These are phyloP conservation scores for Gymnogyps californianus DNA, from an alignment of 2,113 vertebrate genomes.

Conservation along the genomic window DNA sequence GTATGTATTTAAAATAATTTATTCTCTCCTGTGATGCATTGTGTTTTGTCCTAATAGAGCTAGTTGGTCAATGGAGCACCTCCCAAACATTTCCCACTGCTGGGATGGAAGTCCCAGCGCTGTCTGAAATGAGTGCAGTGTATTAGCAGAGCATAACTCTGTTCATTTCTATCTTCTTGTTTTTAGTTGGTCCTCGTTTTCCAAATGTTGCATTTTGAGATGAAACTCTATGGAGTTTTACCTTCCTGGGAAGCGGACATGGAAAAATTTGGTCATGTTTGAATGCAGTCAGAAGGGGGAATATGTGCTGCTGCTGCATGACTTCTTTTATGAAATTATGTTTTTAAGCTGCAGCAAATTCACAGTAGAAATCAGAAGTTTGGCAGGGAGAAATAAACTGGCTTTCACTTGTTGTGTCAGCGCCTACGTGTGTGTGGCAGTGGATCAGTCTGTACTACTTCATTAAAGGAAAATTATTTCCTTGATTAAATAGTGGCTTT, in stretches of 20 bases:
- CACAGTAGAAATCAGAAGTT: background rate
- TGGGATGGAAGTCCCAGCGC: background rate
- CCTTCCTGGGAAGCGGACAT: background rate
- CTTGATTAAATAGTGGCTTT: background rate
- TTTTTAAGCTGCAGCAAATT: background rate
- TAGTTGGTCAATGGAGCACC: background rate
- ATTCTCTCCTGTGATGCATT: background rate
- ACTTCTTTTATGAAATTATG: background rate
- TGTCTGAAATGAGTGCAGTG: background rate
- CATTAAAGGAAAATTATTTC: background rate
- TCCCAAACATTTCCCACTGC: background rate
- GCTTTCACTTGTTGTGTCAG: background rate
- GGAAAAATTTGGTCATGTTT: background rate
- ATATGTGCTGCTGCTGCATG: background rate
- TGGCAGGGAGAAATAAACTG: background rate
- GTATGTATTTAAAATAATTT: background rate
- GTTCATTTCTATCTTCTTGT: background rate
- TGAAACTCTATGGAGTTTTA: background rate
- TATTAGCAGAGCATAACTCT: background rate
- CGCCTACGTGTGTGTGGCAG: accelerated
- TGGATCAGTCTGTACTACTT: background rate
- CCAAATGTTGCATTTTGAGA: background rate
- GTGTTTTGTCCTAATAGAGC: background rate
- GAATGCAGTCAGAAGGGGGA: background rate
- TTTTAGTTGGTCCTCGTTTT: background rate